Evolutionary conservation across 2,888 invertebrate genomes (phyloP), one percentile per base, ranked within the genome.

Genomic region (Trissonchulus sp.): DNA sequence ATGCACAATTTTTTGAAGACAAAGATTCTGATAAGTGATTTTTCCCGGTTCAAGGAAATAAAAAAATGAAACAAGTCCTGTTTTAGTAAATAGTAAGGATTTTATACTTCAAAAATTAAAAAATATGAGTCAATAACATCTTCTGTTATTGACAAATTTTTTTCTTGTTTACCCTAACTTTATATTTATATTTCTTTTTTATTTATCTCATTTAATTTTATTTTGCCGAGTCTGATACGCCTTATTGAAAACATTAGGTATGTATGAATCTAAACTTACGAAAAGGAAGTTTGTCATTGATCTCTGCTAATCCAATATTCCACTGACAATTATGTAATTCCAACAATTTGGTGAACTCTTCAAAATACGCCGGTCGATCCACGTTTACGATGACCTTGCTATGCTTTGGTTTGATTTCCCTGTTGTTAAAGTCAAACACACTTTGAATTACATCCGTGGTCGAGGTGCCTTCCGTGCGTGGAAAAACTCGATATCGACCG

Each of bases 401-500:
- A n/a, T n/a, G n/a, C n/a, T n/a, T n/a, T n/a, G n/a, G n/a, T n/a
- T n/a, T n/a, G n/a, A n/a, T n/a, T n/a, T n/a, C n/a, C n/a, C 48
- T 48, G 48, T 48, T 48, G 48, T 8, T 48, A 48, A 15, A 15
- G 48, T 48, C 65, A 8, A 65, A 28, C 3, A 65, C 30, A 15
- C 15, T 65, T 28, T 65, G 65, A 15, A 65, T 65, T 8, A 65
- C n/a, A 28, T 65, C 65, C 15, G 65, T 65, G 34, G 65, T 18
- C 15, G 31, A 31, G 8, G 34, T 65, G 8, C 65, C 65, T 8
- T 65, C 34, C 8, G 65, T 65, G 8, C 65, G 65, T 8, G 8
- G 30, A 65, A 65, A 65, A 15, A 28, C n/a, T 8, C 65, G 65
- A 28, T 65, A 65, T 65, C 65, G 65, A 65, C 34, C 65, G 31